Base-by-base conservation (phyloP, 1,140 invertebrate genomes). In the Cataglyphis hispanica region DNA sequence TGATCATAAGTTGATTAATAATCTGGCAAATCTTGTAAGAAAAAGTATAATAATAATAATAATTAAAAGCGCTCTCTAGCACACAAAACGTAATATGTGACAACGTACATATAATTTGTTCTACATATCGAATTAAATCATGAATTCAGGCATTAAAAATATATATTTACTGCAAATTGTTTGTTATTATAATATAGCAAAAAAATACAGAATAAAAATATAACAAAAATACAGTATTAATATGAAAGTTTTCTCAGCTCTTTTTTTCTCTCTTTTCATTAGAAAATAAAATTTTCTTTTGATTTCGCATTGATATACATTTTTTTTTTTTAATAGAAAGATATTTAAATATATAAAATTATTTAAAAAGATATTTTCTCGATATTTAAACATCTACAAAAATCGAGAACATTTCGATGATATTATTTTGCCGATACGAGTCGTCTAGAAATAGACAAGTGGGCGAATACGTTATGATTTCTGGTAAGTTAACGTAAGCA, bases 401-500 rank as follows among this genome's bases (percentile, higher is more conserved):
- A 10, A 43, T 22, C 19, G 2, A 25, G 31, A 13, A 27, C 13
- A 25, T 72, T 43, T 58, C 22, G 19, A 22, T 25, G 25, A 72
- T 58, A 34, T 72, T 22, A 27, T 40, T 58, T 46, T 22, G 37
- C 67, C 16, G 27, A 81, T 72, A 72, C 19, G n/a, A 37, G 19
- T 60, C 53, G 11, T 43, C 31, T 31, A 46, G 53, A 43, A 81
- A 81, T 53, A 60, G 66, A 81, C 25, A n/a, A 50, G 46, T 8
- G 50, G 43, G 31, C 22, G 22, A 60, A 3, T 53, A 34, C 13
- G 37, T 72, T 81, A 72, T 13, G 53, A 83, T 83, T 83, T 83
- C 67, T 27, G 37, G 67, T 58, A 40, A 56, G 64, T 83, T 83
- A 74, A 84, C 74, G 25, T 64, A 78, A 83, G 67, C 67, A 74